Conservation (phyloP, 2,888 invertebrate species). For the Monochamus alternatus region DNA sequence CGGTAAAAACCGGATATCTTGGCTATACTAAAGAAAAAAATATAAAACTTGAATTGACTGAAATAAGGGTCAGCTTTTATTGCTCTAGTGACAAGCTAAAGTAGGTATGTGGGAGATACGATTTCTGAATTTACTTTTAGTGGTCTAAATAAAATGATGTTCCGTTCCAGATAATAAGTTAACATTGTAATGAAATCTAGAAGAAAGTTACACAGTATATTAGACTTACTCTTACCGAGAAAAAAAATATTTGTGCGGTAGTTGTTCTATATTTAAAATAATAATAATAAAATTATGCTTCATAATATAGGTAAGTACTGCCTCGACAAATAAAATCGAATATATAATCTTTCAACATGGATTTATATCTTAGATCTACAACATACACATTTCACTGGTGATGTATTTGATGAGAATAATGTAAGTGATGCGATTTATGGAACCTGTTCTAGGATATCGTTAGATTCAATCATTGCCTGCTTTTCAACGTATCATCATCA, state of each 20-base stretch:
- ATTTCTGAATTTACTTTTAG: conserved; percentile 5
- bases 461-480: too few relatives aligned
- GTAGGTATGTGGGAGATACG: neutral
- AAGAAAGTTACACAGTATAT: neutral
- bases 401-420: too few relatives aligned
- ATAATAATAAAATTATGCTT: neutral
- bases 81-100: neutral
- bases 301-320: neutral
- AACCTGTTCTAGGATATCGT: too few relatives aligned
- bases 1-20: neutral
- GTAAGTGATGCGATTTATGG: too few relatives aligned
- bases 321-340: neutral
- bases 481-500: too few relatives aligned
- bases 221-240: neutral
- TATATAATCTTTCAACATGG: too few relatives aligned
- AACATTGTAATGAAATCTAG: neutral
- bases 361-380: too few relatives aligned
- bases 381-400: too few relatives aligned
- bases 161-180: neutral
- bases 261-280: neutral
- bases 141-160: neutral
- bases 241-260: neutral
- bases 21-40: neutral
- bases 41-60: neutral
- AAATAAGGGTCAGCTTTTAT: conserved; percentile 1